Base-by-base conservation (phyloP, 2,888 invertebrate species). In the Himalopsyche anomala region DNA sequence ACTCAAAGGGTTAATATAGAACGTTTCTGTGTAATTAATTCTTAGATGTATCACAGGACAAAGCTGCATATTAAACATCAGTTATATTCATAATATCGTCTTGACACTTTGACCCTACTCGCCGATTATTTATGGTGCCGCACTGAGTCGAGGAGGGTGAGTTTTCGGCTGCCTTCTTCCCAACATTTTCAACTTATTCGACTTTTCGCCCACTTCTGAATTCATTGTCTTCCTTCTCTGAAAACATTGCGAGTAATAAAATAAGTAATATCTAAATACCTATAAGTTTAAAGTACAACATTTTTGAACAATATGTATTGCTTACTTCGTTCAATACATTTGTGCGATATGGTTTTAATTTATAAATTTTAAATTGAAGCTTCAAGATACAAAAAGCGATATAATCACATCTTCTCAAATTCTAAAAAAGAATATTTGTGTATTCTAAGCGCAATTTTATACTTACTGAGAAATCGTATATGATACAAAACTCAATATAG, bases 171-270 rank as follows among this genome's bases (percentile, higher is more conserved):
- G 36, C 74, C 15, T 12, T 36, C 74, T 36, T 74, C 36, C 74
- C 36, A 51, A 45, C 45, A 45, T 28, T 69, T 69, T 69, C 69
- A 69, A 74, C 28, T 74, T 74, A 74, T 74, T 74, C 36, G 36
- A 74, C 74, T 74, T 74, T 15, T 38, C 74, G 19, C 36, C 74
- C 74, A 74, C 74, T 74, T 74, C 74, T 74, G 38, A 74, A 36
- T 74, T 74, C 74, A 74, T 74, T 74, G 74, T 74, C 74, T 74
- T 74, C 74, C 74, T 74, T 74, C 74, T 15, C 19, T 36, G 74
- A 74, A 74, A 74, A 15, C 36, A 74, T 36, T 28, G 36, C 12
- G 74, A 28, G 38, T 74, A 74, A 74, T 74, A 36, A 74, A 74
- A 74, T 74, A 74, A 74, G 74, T 36, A 74, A 74, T 74, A 36